Percentiles rank a stretch among this genome's conserved stretches.
phyloP scores from a whole-genome alignment of 2,888 invertebrate species.

The Lutraria lutraria region DNA sequence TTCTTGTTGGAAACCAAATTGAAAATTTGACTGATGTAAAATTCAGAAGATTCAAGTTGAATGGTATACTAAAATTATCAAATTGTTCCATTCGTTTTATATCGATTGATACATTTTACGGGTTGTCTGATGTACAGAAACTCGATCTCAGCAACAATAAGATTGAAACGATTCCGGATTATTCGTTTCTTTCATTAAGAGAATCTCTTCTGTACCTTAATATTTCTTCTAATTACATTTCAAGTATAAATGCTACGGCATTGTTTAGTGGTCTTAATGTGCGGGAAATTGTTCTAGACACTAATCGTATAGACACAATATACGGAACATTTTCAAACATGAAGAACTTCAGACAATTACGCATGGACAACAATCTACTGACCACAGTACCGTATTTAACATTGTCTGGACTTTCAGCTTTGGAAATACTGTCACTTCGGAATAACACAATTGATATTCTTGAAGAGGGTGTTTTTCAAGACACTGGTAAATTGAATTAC shows the following conservation, averaged over 20 bases:
- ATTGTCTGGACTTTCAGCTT: too few relatives aligned
- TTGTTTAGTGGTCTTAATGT: constrained; percentile 5
- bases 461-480: too few relatives aligned
- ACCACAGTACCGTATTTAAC: too few relatives aligned
- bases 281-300: background rate
- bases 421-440: too few relatives aligned
- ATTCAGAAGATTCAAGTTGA: constrained; percentile 18
- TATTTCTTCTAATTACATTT: background rate
- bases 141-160: background rate
- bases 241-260: background rate
- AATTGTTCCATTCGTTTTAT: constrained; percentile 23
- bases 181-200: constrained; percentile 14
- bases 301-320: constrained; percentile 2
- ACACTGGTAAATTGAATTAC: too few relatives aligned
- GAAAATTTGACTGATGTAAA: constrained; percentile 5
- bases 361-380: constrained; percentile 31
- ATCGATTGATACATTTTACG: constrained; percentile 3
- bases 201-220: constrained; percentile 24
- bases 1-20: constrained; percentile 19
- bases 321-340: constrained; percentile 13
- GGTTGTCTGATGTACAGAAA: constrained; percentile 15
- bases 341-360: constrained; percentile 15
- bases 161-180: background rate
- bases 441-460: background rate
- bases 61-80: constrained; percentile 17